phyloP scores from a whole-genome alignment of 1,140 invertebrate species.

The Drosophila eugracilis region DNA sequence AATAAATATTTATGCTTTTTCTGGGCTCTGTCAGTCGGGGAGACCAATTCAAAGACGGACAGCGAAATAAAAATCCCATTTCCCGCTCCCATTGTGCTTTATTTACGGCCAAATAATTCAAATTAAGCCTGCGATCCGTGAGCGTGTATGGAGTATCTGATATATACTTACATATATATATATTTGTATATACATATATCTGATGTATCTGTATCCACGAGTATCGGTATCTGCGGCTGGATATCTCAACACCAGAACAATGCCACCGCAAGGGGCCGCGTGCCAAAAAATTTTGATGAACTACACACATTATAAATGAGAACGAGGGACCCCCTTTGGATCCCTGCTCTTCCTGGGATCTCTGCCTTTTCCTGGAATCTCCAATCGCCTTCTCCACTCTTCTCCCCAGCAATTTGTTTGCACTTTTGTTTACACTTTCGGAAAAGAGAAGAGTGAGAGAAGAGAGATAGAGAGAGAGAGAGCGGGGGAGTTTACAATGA shows the following conservation, averaged over 20 bases:
- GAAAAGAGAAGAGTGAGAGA: not conserved
- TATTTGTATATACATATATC: conserved; percentile 5
- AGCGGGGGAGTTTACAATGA: conserved; percentile 73
- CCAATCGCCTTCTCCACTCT: conserved; percentile 3
- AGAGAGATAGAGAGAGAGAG: not conserved
- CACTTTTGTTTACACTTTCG: conserved; percentile 39
- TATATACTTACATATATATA: not conserved
- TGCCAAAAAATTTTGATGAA: conserved; percentile 78
- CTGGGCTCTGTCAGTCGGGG: conserved; percentile 24
- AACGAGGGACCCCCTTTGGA: conserved; percentile 12
- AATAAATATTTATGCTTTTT: conserved; percentile 79
- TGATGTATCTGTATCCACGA: conserved; percentile 25
- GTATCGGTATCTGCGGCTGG: conserved; percentile 49
- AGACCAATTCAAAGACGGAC: conserved; percentile 58
- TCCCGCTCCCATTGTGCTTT: conserved; percentile 69
- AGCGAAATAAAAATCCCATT: conserved; percentile 73
- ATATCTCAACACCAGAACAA: conserved; percentile 63
- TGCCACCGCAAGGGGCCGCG: conserved; percentile 58
- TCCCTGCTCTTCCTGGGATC: conserved; percentile 18
- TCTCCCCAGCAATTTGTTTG: conserved; percentile 45
- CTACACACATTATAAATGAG: conserved; percentile 55
- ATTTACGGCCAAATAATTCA: conserved; percentile 83
- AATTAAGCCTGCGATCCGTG: conserved; percentile 65
- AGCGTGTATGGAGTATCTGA: conserved; percentile 31
- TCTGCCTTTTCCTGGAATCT: conserved; percentile 21